Evolutionary conservation across 2,797 vertebrate species (phyloP).

Genomic region (Cynopterus sphinx): DNA sequence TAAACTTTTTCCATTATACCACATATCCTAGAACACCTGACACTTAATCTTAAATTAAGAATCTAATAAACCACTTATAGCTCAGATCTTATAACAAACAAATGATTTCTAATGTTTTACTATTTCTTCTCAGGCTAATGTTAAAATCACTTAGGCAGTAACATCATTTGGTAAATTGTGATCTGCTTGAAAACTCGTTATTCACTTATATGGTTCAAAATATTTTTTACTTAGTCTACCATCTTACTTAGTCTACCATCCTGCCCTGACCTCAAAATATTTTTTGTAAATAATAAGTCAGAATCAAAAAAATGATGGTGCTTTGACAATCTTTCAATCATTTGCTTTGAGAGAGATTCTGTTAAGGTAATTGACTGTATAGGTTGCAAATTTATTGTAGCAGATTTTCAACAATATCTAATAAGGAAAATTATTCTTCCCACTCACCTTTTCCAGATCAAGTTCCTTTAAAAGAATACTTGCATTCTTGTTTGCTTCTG

Average conservation of each 20-base stretch:
- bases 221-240: not conserved
- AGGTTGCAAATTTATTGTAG: not conserved
- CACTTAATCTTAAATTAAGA: not conserved
- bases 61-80: constrained; percentile 24
- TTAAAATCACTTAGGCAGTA: constrained; percentile 14
- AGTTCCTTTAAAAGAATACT: constrained; percentile 98
- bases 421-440: not conserved
- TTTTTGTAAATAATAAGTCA: not conserved
- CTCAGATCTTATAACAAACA: not conserved
- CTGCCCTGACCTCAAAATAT: not conserved
- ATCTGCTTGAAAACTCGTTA: constrained; percentile 36
- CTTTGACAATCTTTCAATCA: constrained; percentile 21
- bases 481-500: constrained; percentile 99
- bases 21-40: not conserved
- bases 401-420: constrained; percentile 46
- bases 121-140: constrained; percentile 1
- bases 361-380: constrained; percentile 14
- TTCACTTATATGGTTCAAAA: not conserved
- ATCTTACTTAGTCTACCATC: not conserved
- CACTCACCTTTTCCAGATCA: constrained; percentile 96
- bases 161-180: constrained; percentile 22
- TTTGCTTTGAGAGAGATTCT: constrained; percentile 47
- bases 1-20: not conserved
- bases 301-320: not conserved
- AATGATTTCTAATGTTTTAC: constrained; percentile 14